Conservation (phyloP, 2,888 invertebrate species). For the Drosophila demipolita region DNA sequence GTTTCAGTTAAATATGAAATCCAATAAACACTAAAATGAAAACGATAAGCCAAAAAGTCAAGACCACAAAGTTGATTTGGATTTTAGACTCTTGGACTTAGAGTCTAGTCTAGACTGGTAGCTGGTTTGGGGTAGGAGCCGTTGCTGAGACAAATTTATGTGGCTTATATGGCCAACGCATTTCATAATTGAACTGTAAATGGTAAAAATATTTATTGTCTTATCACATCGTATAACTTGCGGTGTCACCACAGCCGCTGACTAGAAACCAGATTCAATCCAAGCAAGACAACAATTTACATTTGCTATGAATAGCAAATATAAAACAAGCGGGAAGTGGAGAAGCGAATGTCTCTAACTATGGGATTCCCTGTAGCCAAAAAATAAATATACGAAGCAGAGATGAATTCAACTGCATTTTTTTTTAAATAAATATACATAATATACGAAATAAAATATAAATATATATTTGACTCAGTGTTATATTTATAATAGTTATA, state of each 20-base stretch:
- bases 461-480: not conserved
- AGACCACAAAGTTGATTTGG: constrained; percentile 15
- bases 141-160: constrained; percentile 63
- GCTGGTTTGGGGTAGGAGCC: constrained; percentile 7
- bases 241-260: constrained; percentile 79
- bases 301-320: constrained; percentile 54
- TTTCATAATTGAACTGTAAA: constrained; percentile 80
- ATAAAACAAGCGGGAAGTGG: constrained; percentile 33
- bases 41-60: constrained; percentile 37
- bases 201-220: constrained; percentile 83
- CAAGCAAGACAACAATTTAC: constrained; percentile 56
- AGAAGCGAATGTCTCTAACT: not conserved
- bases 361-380: not conserved
- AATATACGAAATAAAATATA: not conserved
- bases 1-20: constrained; percentile 13
- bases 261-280: constrained; percentile 47
- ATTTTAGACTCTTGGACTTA: not conserved
- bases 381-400: not conserved
- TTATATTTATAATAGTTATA: not conserved
- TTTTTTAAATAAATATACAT: not conserved
- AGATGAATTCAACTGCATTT: not conserved
- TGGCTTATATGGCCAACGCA: constrained; percentile 61
- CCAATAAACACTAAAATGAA: constrained; percentile 15
- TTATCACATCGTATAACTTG: constrained; percentile 85
- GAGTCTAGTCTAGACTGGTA: not conserved